These are phyloP conservation scores for Lamellibrachia columna DNA, from an alignment of 2,888 invertebrate species.

Conservation along the genomic window DNA sequence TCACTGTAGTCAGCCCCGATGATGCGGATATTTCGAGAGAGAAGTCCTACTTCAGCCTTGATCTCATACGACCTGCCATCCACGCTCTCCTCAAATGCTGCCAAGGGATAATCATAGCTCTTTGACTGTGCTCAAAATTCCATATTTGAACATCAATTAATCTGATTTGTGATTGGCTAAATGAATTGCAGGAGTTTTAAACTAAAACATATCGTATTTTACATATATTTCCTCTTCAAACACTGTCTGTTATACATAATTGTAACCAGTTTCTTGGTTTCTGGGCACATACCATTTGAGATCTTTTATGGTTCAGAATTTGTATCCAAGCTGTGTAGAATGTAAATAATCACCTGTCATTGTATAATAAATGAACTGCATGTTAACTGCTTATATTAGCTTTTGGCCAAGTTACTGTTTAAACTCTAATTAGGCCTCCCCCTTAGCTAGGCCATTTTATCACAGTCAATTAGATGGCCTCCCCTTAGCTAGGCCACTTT, in stretches of 20 bases:
- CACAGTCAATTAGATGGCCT: no score
- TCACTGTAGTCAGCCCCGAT: conserved; percentile 45
- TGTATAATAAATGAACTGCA: no score
- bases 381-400: no score
- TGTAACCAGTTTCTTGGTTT: background rate
- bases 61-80: conserved; percentile 29
- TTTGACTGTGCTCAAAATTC: background rate
- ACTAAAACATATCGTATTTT: background rate
- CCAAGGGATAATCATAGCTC: background rate
- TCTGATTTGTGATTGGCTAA: no score
- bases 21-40: conserved; percentile 59
- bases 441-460: no score
- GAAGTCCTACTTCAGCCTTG: conserved; percentile 54
- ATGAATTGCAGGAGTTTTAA: background rate
- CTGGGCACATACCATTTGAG: no score
- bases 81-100: background rate
- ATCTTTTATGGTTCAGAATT: no score
- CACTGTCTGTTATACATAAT: background rate
- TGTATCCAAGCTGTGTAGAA: no score
- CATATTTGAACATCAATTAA: background rate
- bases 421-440: no score
- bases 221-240: background rate
- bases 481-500: no score
- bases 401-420: no score
- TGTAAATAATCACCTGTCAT: no score